Evolutionary conservation across 2,113 vertebrate genomes (phyloP).

Genomic region (Strix uralensis): DNA sequence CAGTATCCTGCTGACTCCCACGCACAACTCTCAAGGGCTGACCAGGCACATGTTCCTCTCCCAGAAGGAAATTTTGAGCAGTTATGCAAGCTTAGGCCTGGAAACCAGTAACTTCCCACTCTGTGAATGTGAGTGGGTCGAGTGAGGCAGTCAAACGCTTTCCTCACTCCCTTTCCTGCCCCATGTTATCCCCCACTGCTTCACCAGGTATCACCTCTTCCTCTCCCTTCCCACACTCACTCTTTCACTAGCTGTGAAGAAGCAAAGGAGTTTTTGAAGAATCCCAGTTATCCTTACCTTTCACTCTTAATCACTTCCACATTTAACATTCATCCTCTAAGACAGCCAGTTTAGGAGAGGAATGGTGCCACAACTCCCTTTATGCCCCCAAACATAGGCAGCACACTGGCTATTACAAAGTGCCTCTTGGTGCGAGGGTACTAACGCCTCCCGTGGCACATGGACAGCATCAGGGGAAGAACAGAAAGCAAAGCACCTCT

Average conservation of each 20-base stretch:
- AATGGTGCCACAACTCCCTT: not conserved
- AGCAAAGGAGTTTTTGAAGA: not conserved
- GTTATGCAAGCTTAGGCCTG: not conserved
- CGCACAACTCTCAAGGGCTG: not conserved
- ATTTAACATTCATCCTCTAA: not conserved
- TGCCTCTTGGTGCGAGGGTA: too few species aligned
- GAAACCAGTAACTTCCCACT: not conserved
- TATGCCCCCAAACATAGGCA: not conserved
- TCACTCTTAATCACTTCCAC: not conserved
- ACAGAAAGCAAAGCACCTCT: not conserved
- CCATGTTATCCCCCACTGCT: not conserved
- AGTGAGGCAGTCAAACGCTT: not conserved
- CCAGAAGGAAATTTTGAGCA: not conserved
- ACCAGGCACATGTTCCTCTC: not conserved
- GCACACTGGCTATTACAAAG: not conserved
- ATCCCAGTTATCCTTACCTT: not conserved
- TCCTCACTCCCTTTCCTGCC: not conserved
- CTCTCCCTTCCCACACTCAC: not conserved
- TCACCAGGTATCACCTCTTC: not conserved
- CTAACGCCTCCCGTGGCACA: fast-evolving
- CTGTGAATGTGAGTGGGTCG: not conserved
- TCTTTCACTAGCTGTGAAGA: not conserved
- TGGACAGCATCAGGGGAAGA: not conserved
- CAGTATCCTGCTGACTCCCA: not conserved
- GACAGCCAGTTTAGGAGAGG: not conserved